Conservation (phyloP, 2,797 vertebrate species). For the Halcyon chelicuti region DNA sequence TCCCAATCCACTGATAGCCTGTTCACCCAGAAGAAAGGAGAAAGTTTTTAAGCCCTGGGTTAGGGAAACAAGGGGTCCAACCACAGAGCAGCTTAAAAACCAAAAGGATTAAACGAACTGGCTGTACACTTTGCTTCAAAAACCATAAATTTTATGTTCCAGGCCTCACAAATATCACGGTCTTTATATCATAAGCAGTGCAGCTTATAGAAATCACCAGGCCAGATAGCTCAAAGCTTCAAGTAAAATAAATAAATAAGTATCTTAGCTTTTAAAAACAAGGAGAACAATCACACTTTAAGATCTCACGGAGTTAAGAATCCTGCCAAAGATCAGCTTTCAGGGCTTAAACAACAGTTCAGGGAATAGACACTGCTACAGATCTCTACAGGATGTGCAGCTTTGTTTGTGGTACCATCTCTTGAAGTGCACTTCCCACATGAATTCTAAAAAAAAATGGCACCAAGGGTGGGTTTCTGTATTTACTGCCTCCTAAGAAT, state of each 20-base stretch:
- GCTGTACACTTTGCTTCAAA: background rate
- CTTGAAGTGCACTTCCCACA: background rate
- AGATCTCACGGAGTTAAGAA: background rate
- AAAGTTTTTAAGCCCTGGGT: background rate
- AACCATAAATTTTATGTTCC: background rate
- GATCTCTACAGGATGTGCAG: background rate
- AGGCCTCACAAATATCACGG: background rate
- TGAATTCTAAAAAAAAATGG: background rate
- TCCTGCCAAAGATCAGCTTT: background rate
- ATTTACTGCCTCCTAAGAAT: background rate
- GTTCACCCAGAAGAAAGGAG: background rate
- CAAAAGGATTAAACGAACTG: background rate
- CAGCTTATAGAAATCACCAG: background rate
- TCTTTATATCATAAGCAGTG: background rate
- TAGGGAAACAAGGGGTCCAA: background rate
- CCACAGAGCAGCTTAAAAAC: background rate
- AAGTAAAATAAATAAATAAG: conserved; percentile 19
- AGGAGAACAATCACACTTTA: background rate
- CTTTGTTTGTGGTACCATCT: background rate
- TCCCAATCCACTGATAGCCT: background rate
- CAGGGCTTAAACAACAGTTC: background rate
- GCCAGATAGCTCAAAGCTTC: background rate
- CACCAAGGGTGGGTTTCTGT: background rate
- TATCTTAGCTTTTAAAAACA: background rate
- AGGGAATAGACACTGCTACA: background rate